Percentiles rank a stretch among this genome's conserved stretches.
These are phyloP conservation scores for Etheostoma nigrum DNA, from an alignment of 2,797 vertebrate genomes.

Conservation along the genomic window DNA sequence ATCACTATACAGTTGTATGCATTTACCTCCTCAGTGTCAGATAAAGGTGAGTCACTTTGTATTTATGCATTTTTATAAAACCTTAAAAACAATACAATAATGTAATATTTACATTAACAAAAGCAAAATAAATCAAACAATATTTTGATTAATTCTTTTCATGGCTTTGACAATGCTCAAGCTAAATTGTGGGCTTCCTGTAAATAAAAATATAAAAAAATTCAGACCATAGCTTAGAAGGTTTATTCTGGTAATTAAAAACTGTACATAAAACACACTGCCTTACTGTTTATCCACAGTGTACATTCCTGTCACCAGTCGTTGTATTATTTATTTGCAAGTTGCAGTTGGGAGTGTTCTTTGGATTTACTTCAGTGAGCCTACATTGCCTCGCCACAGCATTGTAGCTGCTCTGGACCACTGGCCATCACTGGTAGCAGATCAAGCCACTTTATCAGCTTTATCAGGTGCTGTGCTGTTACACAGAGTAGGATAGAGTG, in stretches of 20 bases:
- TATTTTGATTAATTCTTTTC: background rate
- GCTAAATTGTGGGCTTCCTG: background rate
- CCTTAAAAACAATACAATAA: background rate
- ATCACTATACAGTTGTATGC: background rate
- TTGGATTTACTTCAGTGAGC: slow-evolving; percentile 46
- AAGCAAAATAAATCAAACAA: background rate
- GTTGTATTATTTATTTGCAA: slow-evolving; percentile 50
- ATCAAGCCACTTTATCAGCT: slow-evolving; percentile 69
- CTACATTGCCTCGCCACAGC: slow-evolving; percentile 17
- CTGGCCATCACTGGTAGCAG: slow-evolving; percentile 67
- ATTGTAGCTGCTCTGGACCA: slow-evolving; percentile 69
- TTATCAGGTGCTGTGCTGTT: slow-evolving; percentile 65
- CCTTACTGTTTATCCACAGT: slow-evolving; percentile 29
- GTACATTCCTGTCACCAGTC: slow-evolving; percentile 30
- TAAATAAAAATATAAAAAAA: background rate
- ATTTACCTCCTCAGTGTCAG: background rate
- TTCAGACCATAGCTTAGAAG: background rate
- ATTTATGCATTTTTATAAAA: background rate
- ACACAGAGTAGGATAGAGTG: slow-evolving; percentile 4
- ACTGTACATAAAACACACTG: slow-evolving; percentile 22
- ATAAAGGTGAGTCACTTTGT: slow-evolving; percentile 4
- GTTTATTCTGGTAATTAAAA: slow-evolving; percentile 56
- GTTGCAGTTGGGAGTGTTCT: slow-evolving; percentile 35
- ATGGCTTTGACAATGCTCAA: background rate
- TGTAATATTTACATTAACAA: background rate